phyloP scores from a whole-genome alignment of 2,797 vertebrate genomes.

The Notolabrus celidotus region DNA sequence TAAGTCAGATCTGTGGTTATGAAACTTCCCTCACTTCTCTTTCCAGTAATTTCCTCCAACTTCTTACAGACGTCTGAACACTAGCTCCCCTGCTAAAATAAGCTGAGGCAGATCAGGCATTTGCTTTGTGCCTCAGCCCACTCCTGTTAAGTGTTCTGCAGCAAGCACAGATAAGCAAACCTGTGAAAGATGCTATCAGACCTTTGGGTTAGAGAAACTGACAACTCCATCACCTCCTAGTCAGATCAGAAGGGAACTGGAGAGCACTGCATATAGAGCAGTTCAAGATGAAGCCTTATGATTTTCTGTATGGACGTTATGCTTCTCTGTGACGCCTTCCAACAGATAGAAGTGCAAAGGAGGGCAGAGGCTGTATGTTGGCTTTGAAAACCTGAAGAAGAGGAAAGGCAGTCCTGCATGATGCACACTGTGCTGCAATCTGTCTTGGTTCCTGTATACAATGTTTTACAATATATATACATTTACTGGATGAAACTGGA shows the following conservation, averaged over 20 bases:
- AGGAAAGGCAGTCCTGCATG: background rate
- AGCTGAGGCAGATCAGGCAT: conserved; percentile 4
- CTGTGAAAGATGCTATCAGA: conserved; percentile 53
- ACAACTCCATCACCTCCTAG: conserved; percentile 53
- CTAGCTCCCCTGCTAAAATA: conserved; percentile 19
- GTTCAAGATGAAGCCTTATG: conserved; percentile 34
- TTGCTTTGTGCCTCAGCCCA: conserved; percentile 25
- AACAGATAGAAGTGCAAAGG: conserved; percentile 2
- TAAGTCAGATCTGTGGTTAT: background rate
- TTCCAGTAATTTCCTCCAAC: conserved; percentile 17
- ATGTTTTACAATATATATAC: too few species aligned
- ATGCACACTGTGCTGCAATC: background rate
- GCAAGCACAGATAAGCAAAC: conserved; percentile 55
- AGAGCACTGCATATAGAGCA: conserved; percentile 39
- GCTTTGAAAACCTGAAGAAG: conserved; percentile 23
- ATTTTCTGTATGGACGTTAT: conserved; percentile 27
- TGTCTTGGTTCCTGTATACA: background rate
- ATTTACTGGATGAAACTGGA: too few species aligned
- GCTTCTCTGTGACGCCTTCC: conserved; percentile 15
- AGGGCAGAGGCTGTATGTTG: background rate
- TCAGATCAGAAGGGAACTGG: conserved; percentile 35
- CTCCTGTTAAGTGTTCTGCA: conserved; percentile 47
- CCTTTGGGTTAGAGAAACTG: conserved; percentile 53
- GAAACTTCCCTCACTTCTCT: background rate
- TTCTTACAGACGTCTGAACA: conserved; percentile 18